Evolutionary conservation across 2,797 vertebrate species (phyloP).

Genomic region (Sandelia bainsii): DNA sequence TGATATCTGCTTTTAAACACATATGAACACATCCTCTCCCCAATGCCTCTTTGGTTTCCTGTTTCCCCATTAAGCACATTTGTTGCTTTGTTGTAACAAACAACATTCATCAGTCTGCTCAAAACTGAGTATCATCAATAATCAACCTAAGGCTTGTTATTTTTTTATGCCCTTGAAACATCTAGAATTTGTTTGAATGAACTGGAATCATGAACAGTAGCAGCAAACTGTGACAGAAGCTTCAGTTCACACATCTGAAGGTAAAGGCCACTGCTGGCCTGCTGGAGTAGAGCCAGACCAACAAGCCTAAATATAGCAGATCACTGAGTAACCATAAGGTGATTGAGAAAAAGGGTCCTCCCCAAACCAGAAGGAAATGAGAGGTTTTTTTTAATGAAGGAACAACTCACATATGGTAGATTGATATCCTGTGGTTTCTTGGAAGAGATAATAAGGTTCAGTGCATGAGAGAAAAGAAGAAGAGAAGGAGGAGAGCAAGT

Average conservation of each 20-base stretch:
- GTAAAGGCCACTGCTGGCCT: slow-evolving; percentile 22
- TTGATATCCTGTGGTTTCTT: slow-evolving; percentile 68
- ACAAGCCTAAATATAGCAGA: slow-evolving; percentile 45
- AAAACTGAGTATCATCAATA: too few species aligned
- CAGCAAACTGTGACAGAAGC: not conserved
- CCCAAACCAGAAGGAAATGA: slow-evolving; percentile 46
- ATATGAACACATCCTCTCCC: slow-evolving; percentile 55
- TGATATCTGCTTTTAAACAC: slow-evolving; percentile 61
- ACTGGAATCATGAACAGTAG: not conserved
- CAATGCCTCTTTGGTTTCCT: slow-evolving; percentile 38
- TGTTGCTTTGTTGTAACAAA: slow-evolving; percentile 21
- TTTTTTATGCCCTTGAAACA: not conserved
- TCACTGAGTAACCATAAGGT: slow-evolving; percentile 44
- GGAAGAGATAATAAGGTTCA: slow-evolving; percentile 55
- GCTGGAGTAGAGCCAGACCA: slow-evolving; percentile 3
- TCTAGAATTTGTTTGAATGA: not conserved
- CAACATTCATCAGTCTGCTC: slow-evolving; percentile 19
- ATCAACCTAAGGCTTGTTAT: too few species aligned
- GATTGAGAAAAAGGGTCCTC: slow-evolving; percentile 49
- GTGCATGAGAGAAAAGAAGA: slow-evolving; percentile 21
- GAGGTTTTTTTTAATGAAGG: not conserved
- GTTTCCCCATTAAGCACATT: slow-evolving; percentile 18
- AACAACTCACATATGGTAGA: slow-evolving; percentile 57
- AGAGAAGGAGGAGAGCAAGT: not conserved
- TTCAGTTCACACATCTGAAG: slow-evolving; percentile 22